These are phyloP conservation scores for Steinernema hermaphroditum DNA, from an alignment of 2,888 invertebrate genomes.

Conservation along the genomic window DNA sequence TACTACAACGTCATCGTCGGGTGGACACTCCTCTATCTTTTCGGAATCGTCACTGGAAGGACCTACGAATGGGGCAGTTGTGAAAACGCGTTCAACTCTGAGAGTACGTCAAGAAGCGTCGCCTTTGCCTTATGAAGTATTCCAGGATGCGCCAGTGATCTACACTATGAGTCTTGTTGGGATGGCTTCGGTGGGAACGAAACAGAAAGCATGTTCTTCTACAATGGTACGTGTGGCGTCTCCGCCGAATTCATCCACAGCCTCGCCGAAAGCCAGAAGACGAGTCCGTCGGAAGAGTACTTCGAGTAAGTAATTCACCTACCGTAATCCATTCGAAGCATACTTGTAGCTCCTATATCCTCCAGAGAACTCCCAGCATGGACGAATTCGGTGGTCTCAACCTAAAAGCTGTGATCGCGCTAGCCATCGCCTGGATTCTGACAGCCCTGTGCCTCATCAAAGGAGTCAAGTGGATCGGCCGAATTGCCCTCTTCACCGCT, in stretches of 20 bases:
- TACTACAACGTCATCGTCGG: constrained; percentile 60
- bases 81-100: constrained; percentile 46
- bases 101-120: constrained; percentile 38
- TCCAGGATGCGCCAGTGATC: background rate
- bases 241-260: constrained; percentile 20
- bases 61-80: constrained; percentile 45
- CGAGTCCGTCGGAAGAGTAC: constrained; percentile 52
- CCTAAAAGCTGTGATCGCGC: constrained; percentile 44
- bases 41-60: constrained; percentile 43
- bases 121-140: too few relatives aligned
- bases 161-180: constrained; percentile 1
- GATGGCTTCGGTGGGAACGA: background rate
- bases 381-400: constrained; percentile 50
- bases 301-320: constrained; percentile 45
- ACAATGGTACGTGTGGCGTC: constrained; percentile 40
- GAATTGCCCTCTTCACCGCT: constrained; percentile 47
- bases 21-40: constrained; percentile 37
- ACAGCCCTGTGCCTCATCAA: constrained; percentile 52
- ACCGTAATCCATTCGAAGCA: background rate
- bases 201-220: constrained; percentile 36
- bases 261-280: constrained; percentile 25
- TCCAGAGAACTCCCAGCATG: constrained; percentile 46
- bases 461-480: constrained; percentile 54
- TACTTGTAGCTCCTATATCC: constrained; percentile 49
- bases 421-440: constrained; percentile 54